Conservation (phyloP, 2,797 vertebrate species). For the Botia almorhae region DNA sequence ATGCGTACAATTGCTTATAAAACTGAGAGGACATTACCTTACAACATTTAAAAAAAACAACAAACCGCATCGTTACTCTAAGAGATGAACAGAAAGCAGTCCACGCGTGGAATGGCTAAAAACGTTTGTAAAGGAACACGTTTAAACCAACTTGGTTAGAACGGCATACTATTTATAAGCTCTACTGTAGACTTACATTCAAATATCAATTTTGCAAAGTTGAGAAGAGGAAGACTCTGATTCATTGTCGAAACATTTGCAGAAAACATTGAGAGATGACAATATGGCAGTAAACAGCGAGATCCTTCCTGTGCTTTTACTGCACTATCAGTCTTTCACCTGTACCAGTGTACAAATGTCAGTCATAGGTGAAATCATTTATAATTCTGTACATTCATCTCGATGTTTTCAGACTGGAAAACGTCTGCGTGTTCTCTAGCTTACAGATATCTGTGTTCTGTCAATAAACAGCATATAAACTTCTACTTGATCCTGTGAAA, state of each 20-base stretch:
- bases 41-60: too few species aligned
- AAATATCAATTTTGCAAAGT: conserved; percentile 44
- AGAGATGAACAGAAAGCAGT: too few species aligned
- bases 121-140: not conserved
- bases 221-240: conserved; percentile 57
- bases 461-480: conserved; percentile 25
- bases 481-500: not conserved
- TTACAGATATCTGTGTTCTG: not conserved
- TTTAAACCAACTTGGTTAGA: conserved; percentile 17
- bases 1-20: too few species aligned
- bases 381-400: conserved; percentile 53
- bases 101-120: too few species aligned
- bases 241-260: conserved; percentile 38
- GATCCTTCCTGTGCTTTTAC: not conserved
- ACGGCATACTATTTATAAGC: conserved; percentile 6
- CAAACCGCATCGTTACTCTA: too few species aligned
- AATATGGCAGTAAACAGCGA: conserved; percentile 30
- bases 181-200: conserved; percentile 54
- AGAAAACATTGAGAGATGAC: conserved; percentile 1
- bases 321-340: conserved; percentile 1
- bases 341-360: conserved; percentile 8
- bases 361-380: conserved; percentile 31
- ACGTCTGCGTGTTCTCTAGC: not conserved
- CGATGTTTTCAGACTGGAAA: conserved; percentile 11
- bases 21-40: too few species aligned